These are phyloP conservation scores for Dendropsophus ebraccatus DNA, from an alignment of 2,113 vertebrate species.

Conservation along the genomic window DNA sequence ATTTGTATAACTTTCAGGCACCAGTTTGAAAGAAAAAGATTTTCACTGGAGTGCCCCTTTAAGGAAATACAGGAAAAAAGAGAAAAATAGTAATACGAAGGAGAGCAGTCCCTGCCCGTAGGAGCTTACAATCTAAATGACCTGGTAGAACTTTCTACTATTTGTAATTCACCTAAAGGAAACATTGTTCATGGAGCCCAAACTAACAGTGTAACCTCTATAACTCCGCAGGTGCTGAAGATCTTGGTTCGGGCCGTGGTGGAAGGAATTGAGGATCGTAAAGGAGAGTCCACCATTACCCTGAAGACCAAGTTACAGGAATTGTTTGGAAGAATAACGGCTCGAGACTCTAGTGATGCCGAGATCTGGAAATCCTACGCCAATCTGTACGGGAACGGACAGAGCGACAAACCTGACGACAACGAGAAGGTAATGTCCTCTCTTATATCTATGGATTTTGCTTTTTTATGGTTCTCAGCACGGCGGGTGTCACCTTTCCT, in stretches of 20 bases:
- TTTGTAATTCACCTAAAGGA: background rate
- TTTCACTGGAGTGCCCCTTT: no score
- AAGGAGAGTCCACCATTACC: conserved; percentile 70
- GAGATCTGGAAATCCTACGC: conserved; percentile 90
- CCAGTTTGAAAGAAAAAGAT: no score
- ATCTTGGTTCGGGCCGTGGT: conserved; percentile 84
- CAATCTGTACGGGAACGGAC: conserved; percentile 80
- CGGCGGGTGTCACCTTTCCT: background rate
- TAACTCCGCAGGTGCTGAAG: conserved; percentile 84
- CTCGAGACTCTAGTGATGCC: conserved; percentile 82
- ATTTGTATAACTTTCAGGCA: no score
- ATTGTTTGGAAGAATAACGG: conserved; percentile 87
- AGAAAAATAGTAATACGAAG: no score
- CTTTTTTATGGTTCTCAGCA: no score
- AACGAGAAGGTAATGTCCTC: conserved; percentile 81
- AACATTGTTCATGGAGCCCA: background rate
- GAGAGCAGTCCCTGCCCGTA: no score
- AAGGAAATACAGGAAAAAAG: no score
- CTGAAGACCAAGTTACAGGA: conserved; percentile 81
- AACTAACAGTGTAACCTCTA: background rate
- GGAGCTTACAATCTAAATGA: no score
- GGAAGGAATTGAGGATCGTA: conserved; percentile 75
- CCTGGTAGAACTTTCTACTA: no score
- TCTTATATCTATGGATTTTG: no score
- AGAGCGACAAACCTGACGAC: conserved; percentile 76